Evolutionary conservation across 2,888 invertebrate genomes (phyloP), one percentile per base, ranked within the genome.

Genomic region (Drosophila affinis): DNA sequence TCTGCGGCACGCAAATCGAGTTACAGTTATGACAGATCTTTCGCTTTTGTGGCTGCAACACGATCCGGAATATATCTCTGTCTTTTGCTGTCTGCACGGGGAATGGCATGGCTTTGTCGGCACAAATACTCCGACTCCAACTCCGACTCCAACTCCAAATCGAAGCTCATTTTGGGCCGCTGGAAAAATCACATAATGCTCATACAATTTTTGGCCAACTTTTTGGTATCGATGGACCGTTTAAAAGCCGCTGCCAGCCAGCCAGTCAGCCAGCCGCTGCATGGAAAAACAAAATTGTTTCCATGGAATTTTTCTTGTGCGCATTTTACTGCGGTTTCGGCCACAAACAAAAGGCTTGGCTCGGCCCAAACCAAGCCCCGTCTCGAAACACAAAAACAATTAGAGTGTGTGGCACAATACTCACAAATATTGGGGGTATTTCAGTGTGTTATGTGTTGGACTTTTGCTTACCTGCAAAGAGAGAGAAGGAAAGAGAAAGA

Each of bases 381-480:
- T 14, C 34, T 39, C 6, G 34, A 24, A 24, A 4, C 27, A 27
- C 21, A 29, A 34, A 68, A 45, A 59, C 61, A 60, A 70, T 69
- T 69, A 68, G 52, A 59, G 53, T 51, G n/a, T 46, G n/a, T 46
- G n/a, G 47, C 56, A 53, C 56, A 53, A 60, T 70, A 71, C 62
- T 70, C 53, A 62, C 70, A 51, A 70, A 62, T 29, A 29, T 54
- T 47, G 32, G 51, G 61, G 48, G 58, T 9, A 71, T 53, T 44
- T 55, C 63, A 29, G 21, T 39, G 17, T 63, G 49, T 52, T 56
- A 49, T 52, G 44, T 32, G 57, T 49, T 58, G 51, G 47, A 61
- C 44, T 72, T 69, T 65, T 63, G 78, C 84, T 84, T 84, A 84
- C 84, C 84, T 84, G 84, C 59, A 84, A 86, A 45, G 79, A 80